phyloP scores from a whole-genome alignment of 2,888 invertebrate species.

The Amblyjoppa proteus region DNA sequence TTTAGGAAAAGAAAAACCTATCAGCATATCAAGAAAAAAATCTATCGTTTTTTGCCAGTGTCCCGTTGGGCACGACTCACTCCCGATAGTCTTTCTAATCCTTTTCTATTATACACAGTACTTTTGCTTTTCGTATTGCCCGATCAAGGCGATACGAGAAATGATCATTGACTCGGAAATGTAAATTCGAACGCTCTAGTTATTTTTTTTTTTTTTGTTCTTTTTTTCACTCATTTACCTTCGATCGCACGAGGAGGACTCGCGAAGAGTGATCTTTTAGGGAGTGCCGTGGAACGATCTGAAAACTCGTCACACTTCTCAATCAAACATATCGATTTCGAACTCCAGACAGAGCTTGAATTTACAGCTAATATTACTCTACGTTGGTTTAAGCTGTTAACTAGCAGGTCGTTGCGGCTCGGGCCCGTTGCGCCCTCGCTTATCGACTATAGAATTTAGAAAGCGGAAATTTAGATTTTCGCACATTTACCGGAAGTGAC shows the following conservation, averaged over 20 bases:
- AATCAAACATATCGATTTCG: not conserved
- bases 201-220: not conserved
- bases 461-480: too few relatives aligned
- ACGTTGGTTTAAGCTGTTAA: not conserved
- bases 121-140: constrained; percentile 23
- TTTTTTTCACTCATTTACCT: not conserved
- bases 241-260: not conserved
- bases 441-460: too few relatives aligned
- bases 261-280: constrained; percentile 13
- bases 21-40: constrained; percentile 56
- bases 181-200: constrained; percentile 11
- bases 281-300: constrained; percentile 17
- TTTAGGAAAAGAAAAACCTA: constrained; percentile 38
- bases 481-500: not conserved
- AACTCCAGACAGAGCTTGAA: not conserved
- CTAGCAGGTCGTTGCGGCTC: too few relatives aligned
- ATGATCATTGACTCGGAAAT: constrained; percentile 15
- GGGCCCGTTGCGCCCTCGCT: too few relatives aligned
- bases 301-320: constrained; percentile 28
- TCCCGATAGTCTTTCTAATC: constrained; percentile 56
- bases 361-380: not conserved
- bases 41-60: constrained; percentile 30
- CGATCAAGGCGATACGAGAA: constrained; percentile 1
- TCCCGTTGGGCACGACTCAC: constrained; percentile 49
- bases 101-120: constrained; percentile 26